phyloP scores from a whole-genome alignment of 64 coral and sea anemone species.

The Pocillopora verrucosa region DNA sequence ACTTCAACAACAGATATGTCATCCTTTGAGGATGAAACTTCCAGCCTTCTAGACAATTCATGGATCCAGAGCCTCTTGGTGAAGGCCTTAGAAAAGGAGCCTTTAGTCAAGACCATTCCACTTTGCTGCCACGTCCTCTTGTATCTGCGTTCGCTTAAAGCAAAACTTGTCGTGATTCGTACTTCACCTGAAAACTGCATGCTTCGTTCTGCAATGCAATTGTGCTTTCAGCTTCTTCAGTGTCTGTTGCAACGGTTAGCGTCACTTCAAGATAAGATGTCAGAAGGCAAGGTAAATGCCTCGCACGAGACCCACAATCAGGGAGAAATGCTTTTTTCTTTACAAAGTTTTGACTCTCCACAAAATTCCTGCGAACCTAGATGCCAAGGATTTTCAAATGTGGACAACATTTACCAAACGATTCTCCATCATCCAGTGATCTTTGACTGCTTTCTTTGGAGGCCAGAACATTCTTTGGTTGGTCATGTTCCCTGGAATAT shows the following conservation, averaged over 20 bases:
- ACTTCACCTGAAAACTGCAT: not conserved
- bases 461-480: not conserved
- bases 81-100: constrained; percentile 19
- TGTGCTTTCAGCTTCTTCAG: constrained; percentile 14
- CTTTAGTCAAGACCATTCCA: not conserved
- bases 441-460: constrained; percentile 25
- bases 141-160: constrained; percentile 4
- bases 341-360: too few relatives aligned
- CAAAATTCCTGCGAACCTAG: not conserved
- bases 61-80: constrained; percentile 33
- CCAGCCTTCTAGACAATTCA: not conserved
- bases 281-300: not conserved
- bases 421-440: constrained; percentile 39
- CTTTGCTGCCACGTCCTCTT: constrained; percentile 24
- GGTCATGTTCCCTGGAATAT: not conserved
- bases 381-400: not conserved
- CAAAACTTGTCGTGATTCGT: not conserved
- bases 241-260: not conserved
- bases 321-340: not conserved
- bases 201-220: not conserved
- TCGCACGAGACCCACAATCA: not conserved
- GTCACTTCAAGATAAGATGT: not conserved
- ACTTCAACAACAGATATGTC: not conserved
- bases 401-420: not conserved
- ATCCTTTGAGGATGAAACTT: not conserved